These are phyloP conservation scores for Mystacides longicornis DNA, from an alignment of 2,888 invertebrate species.

Conservation along the genomic window DNA sequence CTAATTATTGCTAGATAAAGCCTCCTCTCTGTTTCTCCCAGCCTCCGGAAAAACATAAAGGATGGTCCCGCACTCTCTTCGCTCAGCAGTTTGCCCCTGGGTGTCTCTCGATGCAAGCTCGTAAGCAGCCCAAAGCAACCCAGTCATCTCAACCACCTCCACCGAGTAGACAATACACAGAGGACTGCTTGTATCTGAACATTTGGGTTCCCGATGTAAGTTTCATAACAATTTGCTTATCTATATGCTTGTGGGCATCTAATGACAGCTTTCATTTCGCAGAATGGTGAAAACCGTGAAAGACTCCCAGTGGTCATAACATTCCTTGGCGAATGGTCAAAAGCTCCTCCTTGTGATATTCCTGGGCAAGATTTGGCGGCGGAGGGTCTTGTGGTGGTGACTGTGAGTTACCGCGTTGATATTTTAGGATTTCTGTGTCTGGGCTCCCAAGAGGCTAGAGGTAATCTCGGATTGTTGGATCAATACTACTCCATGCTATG, in stretches of 20 bases:
- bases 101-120: constrained; percentile 49
- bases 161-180: constrained; percentile 41
- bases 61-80: constrained; percentile 62
- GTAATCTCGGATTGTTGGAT: constrained; percentile 82
- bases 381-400: constrained; percentile 62
- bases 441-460: constrained; percentile 52
- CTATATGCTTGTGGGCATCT: not conserved
- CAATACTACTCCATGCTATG: constrained; percentile 74
- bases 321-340: constrained; percentile 53
- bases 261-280: not conserved
- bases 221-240: not conserved
- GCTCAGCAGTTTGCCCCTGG: constrained; percentile 64
- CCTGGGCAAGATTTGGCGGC: constrained; percentile 68
- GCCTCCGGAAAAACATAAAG: constrained; percentile 64
- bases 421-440: constrained; percentile 61
- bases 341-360: constrained; percentile 45
- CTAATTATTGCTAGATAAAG: not conserved
- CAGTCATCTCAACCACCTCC: constrained; percentile 25
- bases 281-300: constrained; percentile 31
- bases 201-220: constrained; percentile 78
- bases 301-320: constrained; percentile 63
- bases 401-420: constrained; percentile 62
- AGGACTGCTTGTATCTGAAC: constrained; percentile 87
- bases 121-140: not conserved
- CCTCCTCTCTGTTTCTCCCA: constrained; percentile 32